Base-by-base conservation (phyloP, 1,140 invertebrate genomes). In the Phortica variegata region DNA sequence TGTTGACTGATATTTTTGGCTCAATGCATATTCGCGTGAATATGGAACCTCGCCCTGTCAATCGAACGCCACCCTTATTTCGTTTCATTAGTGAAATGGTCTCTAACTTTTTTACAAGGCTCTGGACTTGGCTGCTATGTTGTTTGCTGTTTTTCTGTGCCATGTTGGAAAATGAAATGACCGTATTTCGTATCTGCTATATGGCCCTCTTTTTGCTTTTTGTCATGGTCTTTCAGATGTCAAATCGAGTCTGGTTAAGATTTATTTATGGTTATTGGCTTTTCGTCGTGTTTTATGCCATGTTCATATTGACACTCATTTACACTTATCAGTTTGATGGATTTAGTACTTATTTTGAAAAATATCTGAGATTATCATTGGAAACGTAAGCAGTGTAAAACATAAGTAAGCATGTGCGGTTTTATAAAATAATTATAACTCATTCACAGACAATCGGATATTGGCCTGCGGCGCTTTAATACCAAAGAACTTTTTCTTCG, bases 301-400 rank as follows among this genome's bases (percentile, higher is more conserved):
- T 98, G 84, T 79, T 92, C 8, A 93, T 98, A 66, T 80, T 99
- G 9, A 89, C 97, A 43, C 80, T 95, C 12, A 89, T 98, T 29
- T 99, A 99, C 75, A 95, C 93, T 1, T 99, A 98, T 76, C 97
- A 99, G 76, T 99, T 99, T 77, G 83, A 93, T 57, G 83, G 90
- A 71, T 94, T 98, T 69, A 84, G 87, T 1, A 73, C 81, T 8
- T 95, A 91, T 71, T 97, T 95, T 87, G 79, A 83, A 50, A 82
- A 85, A 13, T 88, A 88, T 69, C 78, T 94, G 0, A 77, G n/a
- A n/a, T n/a, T n/a, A n/a, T n/a, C n/a, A n/a, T n/a, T n/a, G n/a
- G n/a, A n/a, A n/a, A n/a, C n/a, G 83, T 38, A 85, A 95, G 37
- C 83, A 88, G 1, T 66, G 79, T 44, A 80, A 83, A 69, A 75